phyloP scores from a whole-genome alignment of 2,113 vertebrate genomes.

The Ellobius talpinus region DNA sequence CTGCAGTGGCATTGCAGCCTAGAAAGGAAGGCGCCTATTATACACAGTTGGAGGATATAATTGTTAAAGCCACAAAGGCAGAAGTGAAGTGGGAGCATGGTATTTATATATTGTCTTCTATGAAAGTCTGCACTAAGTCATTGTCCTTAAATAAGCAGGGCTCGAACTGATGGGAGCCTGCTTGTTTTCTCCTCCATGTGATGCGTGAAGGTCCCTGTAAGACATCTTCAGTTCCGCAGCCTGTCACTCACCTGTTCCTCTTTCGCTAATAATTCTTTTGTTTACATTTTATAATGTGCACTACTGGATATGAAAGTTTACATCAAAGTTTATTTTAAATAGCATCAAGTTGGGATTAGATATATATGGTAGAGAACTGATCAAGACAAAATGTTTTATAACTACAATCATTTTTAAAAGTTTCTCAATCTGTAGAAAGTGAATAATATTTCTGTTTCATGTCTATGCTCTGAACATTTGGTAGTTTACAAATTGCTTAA shows the following conservation, averaged over 20 bases:
- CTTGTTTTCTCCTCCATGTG: neutral
- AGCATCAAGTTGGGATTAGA: conserved; percentile 42
- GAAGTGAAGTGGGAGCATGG: conserved; percentile 27
- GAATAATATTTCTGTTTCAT: conserved; percentile 46
- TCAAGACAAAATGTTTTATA: conserved; percentile 68
- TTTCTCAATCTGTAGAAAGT: conserved; percentile 64
- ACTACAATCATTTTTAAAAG: conserved; percentile 59
- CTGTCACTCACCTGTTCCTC: neutral
- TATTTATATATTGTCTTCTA: conserved; percentile 65
- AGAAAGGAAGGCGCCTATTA: neutral
- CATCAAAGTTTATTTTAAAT: conserved; percentile 64
- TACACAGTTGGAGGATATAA: conserved; percentile 25
- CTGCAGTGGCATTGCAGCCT: conserved; percentile 27
- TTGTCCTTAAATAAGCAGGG: conserved; percentile 60
- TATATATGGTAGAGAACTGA: conserved; percentile 50
- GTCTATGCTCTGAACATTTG: conserved; percentile 16
- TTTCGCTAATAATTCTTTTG: conserved; percentile 74
- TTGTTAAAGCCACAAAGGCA: conserved; percentile 15
- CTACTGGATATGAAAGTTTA: conserved; percentile 67
- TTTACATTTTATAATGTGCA: conserved; percentile 74
- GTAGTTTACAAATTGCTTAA: conserved; percentile 44
- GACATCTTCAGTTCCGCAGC: conserved; percentile 9
- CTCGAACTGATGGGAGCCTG: conserved; percentile 48
- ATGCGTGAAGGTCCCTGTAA: conserved; percentile 49
- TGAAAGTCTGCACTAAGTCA: conserved; percentile 13